phyloP scores from a whole-genome alignment of 2,113 vertebrate species.

The Octodon degus region DNA sequence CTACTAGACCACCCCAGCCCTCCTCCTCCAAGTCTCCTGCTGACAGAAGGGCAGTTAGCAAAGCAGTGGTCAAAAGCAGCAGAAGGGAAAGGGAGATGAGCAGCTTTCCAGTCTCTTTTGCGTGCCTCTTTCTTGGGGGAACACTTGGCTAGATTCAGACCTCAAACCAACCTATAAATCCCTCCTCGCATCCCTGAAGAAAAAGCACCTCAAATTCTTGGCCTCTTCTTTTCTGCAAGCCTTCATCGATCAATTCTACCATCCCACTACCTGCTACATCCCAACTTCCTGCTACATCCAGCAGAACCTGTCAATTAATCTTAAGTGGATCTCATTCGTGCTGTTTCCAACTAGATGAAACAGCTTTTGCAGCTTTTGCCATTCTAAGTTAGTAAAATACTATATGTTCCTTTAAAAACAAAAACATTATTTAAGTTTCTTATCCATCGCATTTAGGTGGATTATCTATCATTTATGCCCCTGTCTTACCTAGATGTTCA shows the following conservation, averaged over 20 bases:
- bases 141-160: neutral
- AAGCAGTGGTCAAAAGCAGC: neutral
- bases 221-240: constrained; percentile 4
- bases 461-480: neutral
- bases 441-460: neutral
- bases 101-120: neutral
- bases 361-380: neutral
- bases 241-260: neutral
- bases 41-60: neutral
- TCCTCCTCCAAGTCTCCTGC: neutral
- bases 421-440: neutral
- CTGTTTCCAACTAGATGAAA: neutral
- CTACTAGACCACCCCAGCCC: neutral
- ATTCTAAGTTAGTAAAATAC: constrained; percentile 38
- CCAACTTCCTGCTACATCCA: constrained; percentile 27
- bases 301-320: neutral
- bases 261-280: neutral
- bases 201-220: neutral
- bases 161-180: neutral
- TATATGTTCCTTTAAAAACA: neutral
- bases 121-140: neutral
- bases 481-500: constrained; percentile 52
- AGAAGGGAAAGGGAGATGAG: constrained; percentile 52
- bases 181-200: neutral
- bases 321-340: constrained; percentile 23